phyloP scores from a whole-genome alignment of 53 echinoderm and acorn worm genomes.

The Antedon mediterranea region DNA sequence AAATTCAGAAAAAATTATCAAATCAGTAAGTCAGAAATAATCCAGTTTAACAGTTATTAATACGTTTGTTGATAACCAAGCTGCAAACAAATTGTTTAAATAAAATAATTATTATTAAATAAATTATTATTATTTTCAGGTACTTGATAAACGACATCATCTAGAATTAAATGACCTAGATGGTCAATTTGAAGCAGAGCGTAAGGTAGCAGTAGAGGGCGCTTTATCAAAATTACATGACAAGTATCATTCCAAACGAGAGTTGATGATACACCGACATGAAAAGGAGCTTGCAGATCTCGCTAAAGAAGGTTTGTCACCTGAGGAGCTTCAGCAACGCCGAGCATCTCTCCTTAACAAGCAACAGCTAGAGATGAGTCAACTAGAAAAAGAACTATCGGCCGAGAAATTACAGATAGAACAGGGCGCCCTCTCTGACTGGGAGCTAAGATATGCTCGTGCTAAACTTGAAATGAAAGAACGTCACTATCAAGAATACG shows the following conservation, averaged over 20 bases:
- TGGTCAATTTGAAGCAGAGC: constrained; percentile 77
- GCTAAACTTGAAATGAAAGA: constrained; percentile 83
- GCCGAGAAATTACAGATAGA: constrained; percentile 67
- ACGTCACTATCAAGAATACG: constrained; percentile 88
- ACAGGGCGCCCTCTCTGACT: constrained; percentile 77
- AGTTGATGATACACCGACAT: constrained; percentile 70
- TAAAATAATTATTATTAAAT: no score
- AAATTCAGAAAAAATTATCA: constrained; percentile 77
- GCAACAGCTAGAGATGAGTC: constrained; percentile 82
- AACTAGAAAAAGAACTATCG: constrained; percentile 62
- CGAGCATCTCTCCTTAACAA: constrained; percentile 68
- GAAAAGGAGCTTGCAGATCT: constrained; percentile 80
- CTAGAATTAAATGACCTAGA: constrained; percentile 69
- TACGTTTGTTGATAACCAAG: no score
- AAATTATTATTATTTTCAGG: constrained; percentile 21
- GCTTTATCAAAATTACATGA: constrained; percentile 75
- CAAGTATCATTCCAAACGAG: constrained; percentile 64
- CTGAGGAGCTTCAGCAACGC: constrained; percentile 55
- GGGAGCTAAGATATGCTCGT: constrained; percentile 87
- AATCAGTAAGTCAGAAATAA: constrained; percentile 31
- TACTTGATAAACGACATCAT: constrained; percentile 83
- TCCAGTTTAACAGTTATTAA: background rate
- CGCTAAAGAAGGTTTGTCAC: constrained; percentile 40
- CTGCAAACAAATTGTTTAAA: no score
- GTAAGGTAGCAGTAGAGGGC: constrained; percentile 74